Conservation (phyloP, 2,113 vertebrate genomes). For the Platysteira castanea region DNA sequence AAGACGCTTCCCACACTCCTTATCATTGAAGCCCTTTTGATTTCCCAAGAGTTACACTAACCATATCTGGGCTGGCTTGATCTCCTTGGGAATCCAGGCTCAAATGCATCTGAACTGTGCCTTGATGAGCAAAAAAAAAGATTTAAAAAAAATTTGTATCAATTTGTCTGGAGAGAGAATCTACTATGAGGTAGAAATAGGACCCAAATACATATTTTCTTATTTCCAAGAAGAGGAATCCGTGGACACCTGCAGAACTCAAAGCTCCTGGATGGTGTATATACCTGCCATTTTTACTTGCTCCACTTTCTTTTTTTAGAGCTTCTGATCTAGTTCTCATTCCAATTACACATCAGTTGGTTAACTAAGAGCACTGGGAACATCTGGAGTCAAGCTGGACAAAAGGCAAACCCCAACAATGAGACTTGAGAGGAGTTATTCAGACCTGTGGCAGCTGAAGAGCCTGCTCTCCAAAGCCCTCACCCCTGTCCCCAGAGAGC, state of each 20-base stretch:
- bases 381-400: not conserved
- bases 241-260: not conserved
- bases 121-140: not conserved
- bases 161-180: not conserved
- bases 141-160: accelerated
- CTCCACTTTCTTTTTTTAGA: not conserved
- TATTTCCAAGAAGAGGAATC: not conserved
- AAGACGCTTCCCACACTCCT: not conserved
- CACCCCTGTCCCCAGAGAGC: not conserved
- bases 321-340: not conserved
- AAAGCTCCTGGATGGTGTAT: not conserved
- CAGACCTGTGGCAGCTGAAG: not conserved
- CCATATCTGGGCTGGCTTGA: not conserved
- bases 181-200: not conserved
- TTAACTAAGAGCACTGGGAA: not conserved
- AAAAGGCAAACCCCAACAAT: not conserved
- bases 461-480: not conserved
- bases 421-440: not conserved
- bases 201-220: accelerated
- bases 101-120: not conserved
- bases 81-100: not conserved
- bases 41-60: not conserved
- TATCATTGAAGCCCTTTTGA: not conserved
- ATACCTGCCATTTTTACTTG: not conserved
- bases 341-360: not conserved